A percentile compares a stretch with the other conserved stretches of the same genome.
phyloP scores from a whole-genome alignment of 2,888 invertebrate genomes.

The Cheilosia impressa region DNA sequence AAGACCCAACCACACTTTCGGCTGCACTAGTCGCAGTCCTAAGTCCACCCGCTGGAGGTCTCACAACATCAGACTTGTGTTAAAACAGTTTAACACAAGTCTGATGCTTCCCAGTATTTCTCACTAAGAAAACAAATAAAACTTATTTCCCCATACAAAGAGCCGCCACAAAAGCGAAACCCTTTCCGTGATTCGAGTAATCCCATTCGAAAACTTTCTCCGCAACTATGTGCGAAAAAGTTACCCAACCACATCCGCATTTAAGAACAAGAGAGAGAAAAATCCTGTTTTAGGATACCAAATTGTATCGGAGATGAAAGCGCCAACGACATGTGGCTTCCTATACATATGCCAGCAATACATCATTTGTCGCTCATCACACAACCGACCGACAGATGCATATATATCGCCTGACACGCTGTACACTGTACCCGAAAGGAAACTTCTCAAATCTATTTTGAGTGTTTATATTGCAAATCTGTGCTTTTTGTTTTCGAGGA shows the following conservation, averaged over 20 bases:
- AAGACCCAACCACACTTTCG: too few species aligned
- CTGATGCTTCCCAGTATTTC: too few species aligned
- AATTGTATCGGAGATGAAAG: constrained; percentile 12
- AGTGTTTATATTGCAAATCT: constrained; percentile 41
- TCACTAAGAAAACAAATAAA: too few species aligned
- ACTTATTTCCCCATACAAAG: background rate
- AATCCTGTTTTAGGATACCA: constrained; percentile 7
- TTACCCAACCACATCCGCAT: background rate
- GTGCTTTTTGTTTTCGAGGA: constrained; percentile 1
- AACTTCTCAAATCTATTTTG: constrained; percentile 44
- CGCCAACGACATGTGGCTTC: constrained; percentile 49
- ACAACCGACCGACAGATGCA: constrained; percentile 20
- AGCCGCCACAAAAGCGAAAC: too few species aligned
- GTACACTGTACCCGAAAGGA: background rate
- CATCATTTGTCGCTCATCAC: constrained; percentile 23
- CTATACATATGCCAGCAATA: constrained; percentile 1
- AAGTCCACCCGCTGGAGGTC: too few species aligned
- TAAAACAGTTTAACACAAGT: too few species aligned
- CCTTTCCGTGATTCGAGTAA: background rate
- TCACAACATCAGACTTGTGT: too few species aligned
- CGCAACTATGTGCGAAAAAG: background rate
- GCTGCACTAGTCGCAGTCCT: too few species aligned
- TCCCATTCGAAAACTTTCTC: constrained; percentile 11
- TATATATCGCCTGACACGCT: background rate
- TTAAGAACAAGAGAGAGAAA: background rate